Evolutionary conservation across 2,888 invertebrate species (phyloP), one percentile per base, ranked within the genome.

Genomic region (Drosophila kambysellisi): DNA sequence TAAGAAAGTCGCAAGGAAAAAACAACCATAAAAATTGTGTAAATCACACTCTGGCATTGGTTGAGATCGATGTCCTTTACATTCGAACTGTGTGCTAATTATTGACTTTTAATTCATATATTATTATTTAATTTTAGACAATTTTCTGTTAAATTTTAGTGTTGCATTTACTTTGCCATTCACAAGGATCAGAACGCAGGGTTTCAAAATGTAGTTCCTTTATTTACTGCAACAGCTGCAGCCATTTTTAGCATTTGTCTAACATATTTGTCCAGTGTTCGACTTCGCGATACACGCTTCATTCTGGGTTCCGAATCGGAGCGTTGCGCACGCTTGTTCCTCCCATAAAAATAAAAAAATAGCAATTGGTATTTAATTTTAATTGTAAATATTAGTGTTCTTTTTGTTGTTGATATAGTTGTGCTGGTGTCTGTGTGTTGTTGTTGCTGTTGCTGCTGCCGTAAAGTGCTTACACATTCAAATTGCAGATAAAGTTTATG

Each of bases 21-120:
- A 39, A 39, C 4, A 8, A 8, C 0, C 30, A 33, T 5, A 48
- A 9, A 37, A 32, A 41, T n/a, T 30, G 39, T 50, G 53, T 59
- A 33, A 61, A 37, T 41, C 61, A 56, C 70, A 56, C 37, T 50
- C 11, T 12, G 6, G 12, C 6, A 17, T 41, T 5, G 30, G 11
- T 17, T 32, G 25, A 29, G 53, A 54, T 35, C 69, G 32, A 70
- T 70, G 51, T 70, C 70, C 70, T 71, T 69, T n/a, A n/a, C 3
- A 29, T 29, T 29, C 11, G 3, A 54, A 11, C 7, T 25, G n/a
- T n/a, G n/a, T n/a, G 1, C 4, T 8, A 12, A 25, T 25, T 46
- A 25, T 8, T 46, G 6, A 17, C 1, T 29, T 54, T 11, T 37
- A 4, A 46, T 25, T 11, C 29, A 20, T 25, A 33, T 4, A 52